These are phyloP conservation scores for Sitophilus oryzae DNA, from an alignment of 1,140 invertebrate species.

Conservation along the genomic window DNA sequence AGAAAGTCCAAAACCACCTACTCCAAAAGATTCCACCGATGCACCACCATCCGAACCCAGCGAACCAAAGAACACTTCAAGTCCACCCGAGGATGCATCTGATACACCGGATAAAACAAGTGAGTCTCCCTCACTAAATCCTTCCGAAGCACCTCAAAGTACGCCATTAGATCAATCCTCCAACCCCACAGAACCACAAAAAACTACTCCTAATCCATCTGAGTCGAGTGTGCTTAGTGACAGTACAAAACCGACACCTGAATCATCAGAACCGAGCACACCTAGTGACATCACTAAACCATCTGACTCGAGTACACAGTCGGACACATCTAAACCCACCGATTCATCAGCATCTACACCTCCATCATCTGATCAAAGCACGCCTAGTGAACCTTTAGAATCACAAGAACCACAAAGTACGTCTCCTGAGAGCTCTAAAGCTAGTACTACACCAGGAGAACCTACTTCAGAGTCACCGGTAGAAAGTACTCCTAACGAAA, in stretches of 20 bases:
- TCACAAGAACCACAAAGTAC: background rate
- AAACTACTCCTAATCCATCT: slow-evolving; percentile 3
- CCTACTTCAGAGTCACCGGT: background rate
- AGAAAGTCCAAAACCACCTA: no score
- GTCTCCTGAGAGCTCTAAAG: background rate
- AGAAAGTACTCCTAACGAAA: background rate
- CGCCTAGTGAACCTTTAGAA: background rate
- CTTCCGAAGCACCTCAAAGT: background rate
- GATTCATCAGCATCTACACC: background rate
- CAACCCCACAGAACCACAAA: background rate
- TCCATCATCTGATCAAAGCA: background rate
- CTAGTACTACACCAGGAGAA: background rate
- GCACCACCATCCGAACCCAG: no score
- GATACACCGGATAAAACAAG: background rate
- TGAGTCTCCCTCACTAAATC: background rate
- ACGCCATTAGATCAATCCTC: background rate
- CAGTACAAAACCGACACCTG: no score
- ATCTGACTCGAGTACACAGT: background rate
- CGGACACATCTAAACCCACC: background rate
- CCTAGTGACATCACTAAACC: background rate
- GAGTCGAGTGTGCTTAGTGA: no score
- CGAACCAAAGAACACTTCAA: no score
- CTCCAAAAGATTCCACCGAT: no score
- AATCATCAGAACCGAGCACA: background rate
- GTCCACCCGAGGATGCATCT: no score